Base-by-base conservation (phyloP, 2,888 invertebrate genomes). In the Agrotis puta region DNA sequence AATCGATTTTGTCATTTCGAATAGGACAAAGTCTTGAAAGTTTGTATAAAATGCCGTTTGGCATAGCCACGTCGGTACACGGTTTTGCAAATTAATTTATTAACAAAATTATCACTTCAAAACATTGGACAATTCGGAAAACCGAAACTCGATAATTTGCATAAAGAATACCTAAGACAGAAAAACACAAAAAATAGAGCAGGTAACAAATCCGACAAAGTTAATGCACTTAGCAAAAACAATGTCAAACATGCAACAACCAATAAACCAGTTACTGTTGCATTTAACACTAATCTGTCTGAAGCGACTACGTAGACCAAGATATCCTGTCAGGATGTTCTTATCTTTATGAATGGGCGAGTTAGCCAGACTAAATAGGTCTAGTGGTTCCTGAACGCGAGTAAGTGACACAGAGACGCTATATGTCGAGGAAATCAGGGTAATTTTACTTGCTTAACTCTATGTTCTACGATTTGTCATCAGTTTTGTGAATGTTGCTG, bases 261-360 rank as follows among this genome's bases (percentile, higher is more conserved):
- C 54, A 78, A 59, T 67, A 64, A 59, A 68, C 13, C 20, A 22
- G 16, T 20, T 39, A 11, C 39, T 39, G 11, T 39, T 62, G 59
- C 56, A 74, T 67, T 54, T 68, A 48, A 39, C 54, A 56, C 47
- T 61, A 71, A 77, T 66, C 61, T 73, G 69, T 67, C 45, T 56
- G 33, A 64, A 79, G 47, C 57, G 16, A 53, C 48, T 65, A 45
- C 56, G n/a, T 39, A 57, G 51, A 80, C 71, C 50, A 56, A 71
- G 76, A 76, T 76, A 71, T 79, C 78, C 78, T 76, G 81, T 67
- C 76, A 75, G 80, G 78, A 80, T 64, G 70, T 50, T 65, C 63
- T 63, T 75, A 80, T 78, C 80, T 45, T 64, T 56, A 80, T 66
- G 59, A 80, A 80, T 66, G 56, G 54, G 54, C 65, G 20, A 63